Conservation (phyloP, 2,888 invertebrate genomes). For the Ernsta delagoae region DNA sequence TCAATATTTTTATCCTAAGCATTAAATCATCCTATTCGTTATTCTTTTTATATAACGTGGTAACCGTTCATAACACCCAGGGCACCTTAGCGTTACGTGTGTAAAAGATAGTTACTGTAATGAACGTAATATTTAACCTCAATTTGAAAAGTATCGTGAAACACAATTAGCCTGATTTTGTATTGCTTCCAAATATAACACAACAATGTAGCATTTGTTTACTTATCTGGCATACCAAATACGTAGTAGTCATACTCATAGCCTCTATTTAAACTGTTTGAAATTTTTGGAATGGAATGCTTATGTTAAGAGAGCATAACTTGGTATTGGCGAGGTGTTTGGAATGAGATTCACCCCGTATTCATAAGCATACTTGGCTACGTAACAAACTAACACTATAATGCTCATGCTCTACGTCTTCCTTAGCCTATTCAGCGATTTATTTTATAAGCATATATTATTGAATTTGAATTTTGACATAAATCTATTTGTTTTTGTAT, state of each 20-base stretch:
- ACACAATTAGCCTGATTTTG: constrained; percentile 38
- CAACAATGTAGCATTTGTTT: constrained; percentile 21
- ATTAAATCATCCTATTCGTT: too few relatives aligned
- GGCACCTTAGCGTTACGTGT: constrained; percentile 18
- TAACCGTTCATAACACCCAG: constrained; percentile 3
- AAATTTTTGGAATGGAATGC: background rate
- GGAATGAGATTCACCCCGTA: constrained; percentile 23
- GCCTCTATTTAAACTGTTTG: background rate
- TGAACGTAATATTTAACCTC: constrained; percentile 50
- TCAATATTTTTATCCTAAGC: too few relatives aligned
- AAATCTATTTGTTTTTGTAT: too few relatives aligned
- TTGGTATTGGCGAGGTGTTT: constrained; percentile 1
- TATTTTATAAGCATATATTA: too few relatives aligned
- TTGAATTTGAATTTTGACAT: too few relatives aligned
- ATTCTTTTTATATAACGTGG: constrained; percentile 11
- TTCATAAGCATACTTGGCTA: too few relatives aligned
- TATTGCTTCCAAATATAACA: constrained; percentile 26
- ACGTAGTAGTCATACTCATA: background rate
- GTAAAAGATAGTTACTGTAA: constrained; percentile 41
- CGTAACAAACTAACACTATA: too few relatives aligned
- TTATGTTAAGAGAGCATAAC: background rate
- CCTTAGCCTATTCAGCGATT: too few relatives aligned
- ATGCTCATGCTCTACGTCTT: too few relatives aligned
- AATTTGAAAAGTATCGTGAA: constrained; percentile 45
- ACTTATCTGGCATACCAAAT: constrained; percentile 1